Evolutionary conservation across 2,113 vertebrate species (phyloP), one percentile per base, ranked within the genome.

Genomic region (Holacanthus passer): DNA sequence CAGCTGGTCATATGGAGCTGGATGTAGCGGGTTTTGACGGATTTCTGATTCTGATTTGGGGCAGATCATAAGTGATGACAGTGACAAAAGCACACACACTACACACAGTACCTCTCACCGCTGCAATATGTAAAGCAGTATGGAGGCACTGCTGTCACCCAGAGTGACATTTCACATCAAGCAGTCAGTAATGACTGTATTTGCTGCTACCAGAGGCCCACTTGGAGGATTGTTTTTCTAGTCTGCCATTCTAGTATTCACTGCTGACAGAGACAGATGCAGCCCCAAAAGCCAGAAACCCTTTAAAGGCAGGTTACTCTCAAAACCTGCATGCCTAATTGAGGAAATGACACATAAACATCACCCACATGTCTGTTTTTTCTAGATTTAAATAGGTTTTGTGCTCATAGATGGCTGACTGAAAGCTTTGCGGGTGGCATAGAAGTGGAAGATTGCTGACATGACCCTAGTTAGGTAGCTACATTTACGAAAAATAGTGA

Each of bases 101-200:
- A 55, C 39, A n/a, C 27, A 48, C 24, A 39, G 5, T 22, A 50
- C 16, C 19, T 60, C 48, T 45, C 55, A 19, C 19, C 32, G 37
- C 10, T 50, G 56, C 14, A 27, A 35, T 62, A 59, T 43, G 55
- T 50, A 24, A 70, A 73, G 39, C 45, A 55, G 73, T 64, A 58
- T 72, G 73, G 59, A 65, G 56, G 31, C 62, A 29, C 37, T 43
- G 45, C 59, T 85, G 77, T 41, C n/a, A 37, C 10, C 16, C 45
- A 31, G 39, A 50, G 41, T 75, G 24, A 73, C 48, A 56, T 63
- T n/a, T 43, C 39, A 56, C 59, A 41, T 68, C 43, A 41, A 58
- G 20, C 50, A 59, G 53, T 52, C 52, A 60, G 45, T 24, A 20
- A 41, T 62, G 55, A 22, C 5, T 50, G 24, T 53, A 35, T 37